phyloP scores from a whole-genome alignment of 2,797 vertebrate genomes.

The Rhinoraja longicauda region DNA sequence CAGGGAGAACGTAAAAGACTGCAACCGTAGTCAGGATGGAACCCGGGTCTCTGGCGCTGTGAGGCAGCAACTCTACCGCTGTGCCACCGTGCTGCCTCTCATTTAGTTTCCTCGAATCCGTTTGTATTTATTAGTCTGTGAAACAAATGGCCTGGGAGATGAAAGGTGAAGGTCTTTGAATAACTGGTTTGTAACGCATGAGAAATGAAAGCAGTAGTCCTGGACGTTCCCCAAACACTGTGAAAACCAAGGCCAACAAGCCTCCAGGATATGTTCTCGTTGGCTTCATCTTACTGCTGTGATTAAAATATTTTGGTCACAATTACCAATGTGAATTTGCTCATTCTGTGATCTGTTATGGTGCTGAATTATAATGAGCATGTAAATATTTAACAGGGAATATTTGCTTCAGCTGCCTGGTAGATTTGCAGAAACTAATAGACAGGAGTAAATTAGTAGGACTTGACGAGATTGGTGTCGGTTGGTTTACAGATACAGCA shows the following conservation, averaged over 20 bases:
- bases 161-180: conserved; percentile 2
- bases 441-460: not conserved
- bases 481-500: too few species aligned
- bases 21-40: too few species aligned
- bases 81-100: too few species aligned
- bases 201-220: not conserved
- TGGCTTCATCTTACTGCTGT: not conserved
- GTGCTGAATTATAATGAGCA: not conserved
- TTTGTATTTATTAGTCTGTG: not conserved
- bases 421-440: not conserved
- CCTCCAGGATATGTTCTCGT: not conserved
- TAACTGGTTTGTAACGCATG: not conserved
- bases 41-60: too few species aligned
- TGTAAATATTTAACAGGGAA: conserved; percentile 5
- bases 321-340: not conserved
- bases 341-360: not conserved
- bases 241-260: not conserved
- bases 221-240: not conserved
- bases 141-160: not conserved
- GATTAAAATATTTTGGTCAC: conserved; percentile 19
- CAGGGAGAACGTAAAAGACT: too few species aligned
- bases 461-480: not conserved
- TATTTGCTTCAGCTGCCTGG: not conserved
- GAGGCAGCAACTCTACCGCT: too few species aligned
- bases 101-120: not conserved